phyloP scores from a whole-genome alignment of 2,797 vertebrate genomes.

The Otolemur crassicaudatus region DNA sequence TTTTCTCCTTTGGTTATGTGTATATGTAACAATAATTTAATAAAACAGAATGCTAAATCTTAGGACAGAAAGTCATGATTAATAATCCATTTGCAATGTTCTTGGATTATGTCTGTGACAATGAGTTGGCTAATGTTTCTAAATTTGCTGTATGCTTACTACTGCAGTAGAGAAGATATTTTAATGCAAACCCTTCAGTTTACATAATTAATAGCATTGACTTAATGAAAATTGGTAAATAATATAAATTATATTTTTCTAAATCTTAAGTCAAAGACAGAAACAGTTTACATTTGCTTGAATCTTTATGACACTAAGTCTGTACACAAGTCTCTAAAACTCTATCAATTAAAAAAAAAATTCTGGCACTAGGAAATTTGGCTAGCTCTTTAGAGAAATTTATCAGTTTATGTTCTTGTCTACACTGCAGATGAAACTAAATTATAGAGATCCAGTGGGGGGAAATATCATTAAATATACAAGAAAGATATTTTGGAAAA shows the following conservation, averaged over 20 bases:
- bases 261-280: slow-evolving; percentile 75
- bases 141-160: slow-evolving; percentile 24
- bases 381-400: neutral
- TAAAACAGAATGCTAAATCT: neutral
- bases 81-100: neutral
- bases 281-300: slow-evolving; percentile 52
- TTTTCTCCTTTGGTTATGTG: neutral
- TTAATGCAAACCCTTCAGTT: slow-evolving; percentile 74
- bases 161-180: slow-evolving; percentile 61
- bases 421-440: neutral
- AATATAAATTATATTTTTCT: slow-evolving; percentile 76
- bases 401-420: neutral
- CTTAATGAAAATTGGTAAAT: slow-evolving; percentile 77
- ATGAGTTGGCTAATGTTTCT: neutral
- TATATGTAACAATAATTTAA: neutral
- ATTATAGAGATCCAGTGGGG: neutral
- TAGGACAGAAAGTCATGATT: neutral
- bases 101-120: neutral
- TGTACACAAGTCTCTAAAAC: neutral
- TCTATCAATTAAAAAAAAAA: neutral
- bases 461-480: neutral
- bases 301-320: slow-evolving; percentile 65
- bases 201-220: slow-evolving; percentile 76
- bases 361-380: neutral
- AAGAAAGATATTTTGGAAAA: neutral